Evolutionary conservation across 1,140 invertebrate genomes (phyloP), one percentile per base, ranked within the genome.

Genomic region (Pectinophora gossypiella): DNA sequence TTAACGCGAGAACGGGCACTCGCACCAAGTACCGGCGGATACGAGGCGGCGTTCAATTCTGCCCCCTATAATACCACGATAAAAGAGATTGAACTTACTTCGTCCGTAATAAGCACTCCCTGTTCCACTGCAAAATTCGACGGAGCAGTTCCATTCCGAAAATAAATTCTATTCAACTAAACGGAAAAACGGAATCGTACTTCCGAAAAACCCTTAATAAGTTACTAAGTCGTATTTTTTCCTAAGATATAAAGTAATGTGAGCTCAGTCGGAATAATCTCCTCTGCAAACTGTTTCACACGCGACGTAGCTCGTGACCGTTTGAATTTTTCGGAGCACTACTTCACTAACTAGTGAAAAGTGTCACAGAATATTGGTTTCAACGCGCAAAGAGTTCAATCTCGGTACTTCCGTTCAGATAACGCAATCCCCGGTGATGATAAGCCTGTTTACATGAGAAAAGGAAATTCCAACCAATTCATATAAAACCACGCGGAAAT

Each of bases 31-130:
- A 61, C 62, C 70, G 67, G 59, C 59, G 68, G 68, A 73, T 76
- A 66, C 64, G 65, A 69, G 55, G 48, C 54, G 59, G 46, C 66
- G 68, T 78, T 71, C 72, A 69, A 80, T 81, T 76, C 77, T 67
- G 53, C 56, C 51, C 56, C 61, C 73, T 73, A 74, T 78, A 82
- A 78, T 69, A 61, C 71, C 50, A 56, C 72, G 78, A 85, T 85
- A 83, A 83, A 83, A 80, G 67, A 82, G 76, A 85, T 85, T 82
- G 77, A 80, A 77, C 70, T 82, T 71, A 72, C 74, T 75, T 69
- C 60, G 61, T 62, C 64, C 61, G 70, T 76, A 79, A 78, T 80
- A 81, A 78, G 75, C 68, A 76, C 57, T 50, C 62, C 59, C 54
- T 62, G 51, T 63, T 75, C 53, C 67, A 63, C 40, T 57, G 48